These are phyloP conservation scores for Lasioglossum baleicum DNA, from an alignment of 1,140 invertebrate species.

Conservation along the genomic window DNA sequence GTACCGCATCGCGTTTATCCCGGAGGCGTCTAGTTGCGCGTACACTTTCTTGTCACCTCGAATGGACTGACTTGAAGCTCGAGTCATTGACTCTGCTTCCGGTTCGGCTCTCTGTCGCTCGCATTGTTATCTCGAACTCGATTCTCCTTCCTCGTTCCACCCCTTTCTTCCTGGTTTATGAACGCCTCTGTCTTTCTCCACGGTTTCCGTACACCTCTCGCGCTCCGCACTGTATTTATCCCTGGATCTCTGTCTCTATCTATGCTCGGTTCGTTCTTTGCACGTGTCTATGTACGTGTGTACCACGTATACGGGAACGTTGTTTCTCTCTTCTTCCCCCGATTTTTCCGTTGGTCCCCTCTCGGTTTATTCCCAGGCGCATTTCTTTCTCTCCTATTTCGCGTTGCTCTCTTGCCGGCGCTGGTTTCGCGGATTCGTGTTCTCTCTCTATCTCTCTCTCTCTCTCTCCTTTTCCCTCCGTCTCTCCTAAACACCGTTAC, in stretches of 20 bases:
- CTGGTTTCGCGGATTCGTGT: background rate
- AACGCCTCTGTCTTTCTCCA: conserved; percentile 26
- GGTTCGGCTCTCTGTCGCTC: conserved; percentile 68
- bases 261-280: conserved; percentile 18
- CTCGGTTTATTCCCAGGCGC: background rate
- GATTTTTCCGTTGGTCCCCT: background rate
- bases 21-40: conserved; percentile 32
- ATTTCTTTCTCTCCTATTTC: background rate
- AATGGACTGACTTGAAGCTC: conserved; percentile 59
- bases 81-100: conserved; percentile 77
- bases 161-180: conserved; percentile 42
- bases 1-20: conserved; percentile 43
- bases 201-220: conserved; percentile 15
- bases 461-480: too few species aligned
- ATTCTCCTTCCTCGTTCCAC: conserved; percentile 55
- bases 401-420: conserved; percentile 6
- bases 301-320: background rate
- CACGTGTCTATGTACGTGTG: background rate
- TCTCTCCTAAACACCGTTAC: background rate
- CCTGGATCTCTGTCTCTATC: conserved; percentile 22
- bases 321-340: background rate
- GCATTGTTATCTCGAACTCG: conserved; percentile 62
- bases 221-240: conserved; percentile 1
- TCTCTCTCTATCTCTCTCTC: too few species aligned
- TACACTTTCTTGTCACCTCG: conserved; percentile 67